A percentile compares a stretch with the other conserved stretches of the same genome.
Evolutionary conservation across 2,797 vertebrate genomes (phyloP).

Genomic region (Pantherophis alleghaniensis): DNA sequence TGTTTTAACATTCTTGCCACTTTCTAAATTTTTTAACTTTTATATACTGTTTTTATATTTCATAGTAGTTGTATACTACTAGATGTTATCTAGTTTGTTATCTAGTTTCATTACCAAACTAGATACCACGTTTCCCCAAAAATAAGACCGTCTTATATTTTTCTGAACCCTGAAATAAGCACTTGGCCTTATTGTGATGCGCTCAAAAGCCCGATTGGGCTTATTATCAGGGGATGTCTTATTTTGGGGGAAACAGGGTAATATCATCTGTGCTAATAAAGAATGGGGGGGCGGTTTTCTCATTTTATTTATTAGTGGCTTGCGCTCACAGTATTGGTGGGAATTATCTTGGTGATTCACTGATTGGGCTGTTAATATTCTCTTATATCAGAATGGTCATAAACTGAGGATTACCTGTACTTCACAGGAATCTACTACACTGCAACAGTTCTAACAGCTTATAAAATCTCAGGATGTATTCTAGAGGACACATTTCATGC

Average conservation of each 20-base stretch:
- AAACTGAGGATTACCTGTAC: not conserved
- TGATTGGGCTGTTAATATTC: not conserved
- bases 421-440: not conserved
- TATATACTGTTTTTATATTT: not conserved
- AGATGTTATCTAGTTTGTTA: not conserved
- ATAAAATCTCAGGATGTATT: not conserved
- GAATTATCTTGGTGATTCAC: not conserved
- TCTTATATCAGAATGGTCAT: not conserved
- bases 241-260: not conserved
- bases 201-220: too few species aligned
- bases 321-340: not conserved
- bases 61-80: not conserved
- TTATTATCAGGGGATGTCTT: too few species aligned
- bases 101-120: not conserved
- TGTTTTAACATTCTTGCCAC: not conserved
- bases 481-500: not conserved
- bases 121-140: not conserved
- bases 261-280: not conserved
- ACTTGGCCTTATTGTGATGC: too few species aligned
- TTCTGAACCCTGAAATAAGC: too few species aligned
- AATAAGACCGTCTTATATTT: too few species aligned
- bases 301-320: not conserved
- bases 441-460: not conserved
- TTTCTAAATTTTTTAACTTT: not conserved
- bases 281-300: not conserved